A percentile compares a stretch with the other conserved stretches of the same genome.
phyloP scores from a whole-genome alignment of 2,797 vertebrate genomes.

The Tiaroga cobitis region DNA sequence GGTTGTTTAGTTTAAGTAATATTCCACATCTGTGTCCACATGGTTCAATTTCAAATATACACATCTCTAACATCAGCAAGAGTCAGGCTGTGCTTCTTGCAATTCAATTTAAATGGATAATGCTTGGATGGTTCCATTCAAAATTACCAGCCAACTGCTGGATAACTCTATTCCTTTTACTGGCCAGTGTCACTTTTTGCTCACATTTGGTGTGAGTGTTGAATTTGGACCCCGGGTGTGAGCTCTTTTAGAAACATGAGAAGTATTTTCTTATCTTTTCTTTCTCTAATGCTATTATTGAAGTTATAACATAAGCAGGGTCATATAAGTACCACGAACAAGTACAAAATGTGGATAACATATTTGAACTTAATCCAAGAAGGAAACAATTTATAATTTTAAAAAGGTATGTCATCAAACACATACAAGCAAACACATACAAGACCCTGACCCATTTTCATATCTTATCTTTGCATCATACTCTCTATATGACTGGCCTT shows the following conservation, averaged over 20 bases:
- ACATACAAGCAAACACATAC: not conserved
- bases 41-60: not conserved
- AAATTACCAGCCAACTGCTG: not conserved
- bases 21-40: not conserved
- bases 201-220: not conserved
- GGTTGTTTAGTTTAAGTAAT: not conserved
- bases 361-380: not conserved
- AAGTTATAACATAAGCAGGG: conserved; percentile 5
- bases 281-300: not conserved
- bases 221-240: conserved; percentile 1
- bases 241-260: not conserved
- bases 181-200: not conserved
- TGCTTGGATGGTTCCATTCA: not conserved
- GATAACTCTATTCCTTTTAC: not conserved
- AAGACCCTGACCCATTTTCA: conserved; percentile 2
- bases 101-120: not conserved
- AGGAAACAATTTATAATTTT: not conserved
- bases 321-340: not conserved
- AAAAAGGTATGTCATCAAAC: not conserved
- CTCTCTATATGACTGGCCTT: conserved; percentile 33
- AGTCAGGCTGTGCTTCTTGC: not conserved
- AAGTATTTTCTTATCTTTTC: not conserved
- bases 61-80: not conserved
- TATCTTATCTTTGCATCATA: not conserved
- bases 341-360: not conserved